Percentiles rank a stretch among this genome's conserved stretches.
Conservation (phyloP, 2,797 vertebrate species). For the Muscicapa comitata region DNA sequence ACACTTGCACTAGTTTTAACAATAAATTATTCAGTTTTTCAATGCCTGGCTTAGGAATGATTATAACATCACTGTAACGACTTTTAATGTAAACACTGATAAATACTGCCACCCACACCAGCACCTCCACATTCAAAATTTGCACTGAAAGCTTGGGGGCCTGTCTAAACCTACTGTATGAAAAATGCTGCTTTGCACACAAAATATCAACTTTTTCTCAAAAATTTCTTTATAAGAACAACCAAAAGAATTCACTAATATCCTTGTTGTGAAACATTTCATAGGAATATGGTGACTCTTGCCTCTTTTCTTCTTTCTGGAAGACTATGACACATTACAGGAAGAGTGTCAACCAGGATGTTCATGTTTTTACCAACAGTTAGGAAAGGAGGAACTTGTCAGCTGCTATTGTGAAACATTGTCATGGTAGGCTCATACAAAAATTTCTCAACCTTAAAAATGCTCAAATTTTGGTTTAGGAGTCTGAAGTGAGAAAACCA, state of each 20-base stretch:
- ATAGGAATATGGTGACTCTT: not conserved
- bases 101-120: not conserved
- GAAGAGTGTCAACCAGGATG: not conserved
- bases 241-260: not conserved
- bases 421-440: not conserved
- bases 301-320: not conserved
- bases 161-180: not conserved
- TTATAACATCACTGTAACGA: not conserved
- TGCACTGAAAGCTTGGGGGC: not conserved
- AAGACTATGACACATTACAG: too few species aligned
- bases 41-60: not conserved
- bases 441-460: not conserved
- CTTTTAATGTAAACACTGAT: not conserved
- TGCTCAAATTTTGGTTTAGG: not conserved
- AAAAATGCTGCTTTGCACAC: not conserved
- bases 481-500: not conserved
- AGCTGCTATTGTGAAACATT: not conserved
- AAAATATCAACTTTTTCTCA: not conserved
- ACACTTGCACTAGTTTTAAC: not conserved
- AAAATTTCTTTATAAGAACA: not conserved
- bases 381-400: not conserved
- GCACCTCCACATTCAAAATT: not conserved
- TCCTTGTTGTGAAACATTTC: not conserved
- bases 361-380: not conserved
- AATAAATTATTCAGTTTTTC: slow-evolving; percentile 28